phyloP scores from a whole-genome alignment of 35 echinoderm and acorn worm species.

The Acanthaster planci region DNA sequence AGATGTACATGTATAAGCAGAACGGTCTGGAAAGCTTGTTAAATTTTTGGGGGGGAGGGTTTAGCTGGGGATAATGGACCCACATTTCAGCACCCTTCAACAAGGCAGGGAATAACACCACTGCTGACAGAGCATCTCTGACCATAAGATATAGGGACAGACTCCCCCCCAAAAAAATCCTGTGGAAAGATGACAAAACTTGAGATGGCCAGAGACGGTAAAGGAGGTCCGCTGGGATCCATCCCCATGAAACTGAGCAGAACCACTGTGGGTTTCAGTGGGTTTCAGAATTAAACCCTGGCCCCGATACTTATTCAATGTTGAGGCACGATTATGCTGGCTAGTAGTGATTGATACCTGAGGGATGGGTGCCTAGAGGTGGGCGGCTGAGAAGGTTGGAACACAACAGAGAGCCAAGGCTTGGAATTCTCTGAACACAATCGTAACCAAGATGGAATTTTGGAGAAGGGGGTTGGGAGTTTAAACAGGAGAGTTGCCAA shows the following conservation, averaged over 20 bases:
- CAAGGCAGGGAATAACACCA: slow-evolving; percentile 12
- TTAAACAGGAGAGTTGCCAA: too few relatives aligned
- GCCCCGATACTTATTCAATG: not conserved
- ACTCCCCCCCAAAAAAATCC: not conserved
- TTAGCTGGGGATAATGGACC: slow-evolving; percentile 1
- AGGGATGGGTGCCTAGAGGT: not conserved
- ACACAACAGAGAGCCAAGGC: too few relatives aligned
- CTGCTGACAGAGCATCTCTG: not conserved
- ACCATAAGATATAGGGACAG: not conserved
- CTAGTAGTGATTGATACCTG: not conserved
- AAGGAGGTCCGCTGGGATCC: too few relatives aligned
- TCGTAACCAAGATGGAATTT: too few relatives aligned
- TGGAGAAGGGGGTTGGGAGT: too few relatives aligned
- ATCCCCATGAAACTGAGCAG: too few relatives aligned
- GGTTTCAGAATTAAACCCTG: too few relatives aligned
- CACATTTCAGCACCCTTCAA: not conserved
- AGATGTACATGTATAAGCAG: too few relatives aligned
- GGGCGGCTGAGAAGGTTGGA: not conserved
- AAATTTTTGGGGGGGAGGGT: not conserved
- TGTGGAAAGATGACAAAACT: not conserved
- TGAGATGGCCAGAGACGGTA: not conserved
- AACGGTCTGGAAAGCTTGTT: not conserved
- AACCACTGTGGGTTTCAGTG: too few relatives aligned
- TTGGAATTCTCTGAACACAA: too few relatives aligned
- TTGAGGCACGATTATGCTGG: not conserved